Base-by-base conservation (phyloP, 2,797 vertebrate genomes). In the Carapus acus region DNA sequence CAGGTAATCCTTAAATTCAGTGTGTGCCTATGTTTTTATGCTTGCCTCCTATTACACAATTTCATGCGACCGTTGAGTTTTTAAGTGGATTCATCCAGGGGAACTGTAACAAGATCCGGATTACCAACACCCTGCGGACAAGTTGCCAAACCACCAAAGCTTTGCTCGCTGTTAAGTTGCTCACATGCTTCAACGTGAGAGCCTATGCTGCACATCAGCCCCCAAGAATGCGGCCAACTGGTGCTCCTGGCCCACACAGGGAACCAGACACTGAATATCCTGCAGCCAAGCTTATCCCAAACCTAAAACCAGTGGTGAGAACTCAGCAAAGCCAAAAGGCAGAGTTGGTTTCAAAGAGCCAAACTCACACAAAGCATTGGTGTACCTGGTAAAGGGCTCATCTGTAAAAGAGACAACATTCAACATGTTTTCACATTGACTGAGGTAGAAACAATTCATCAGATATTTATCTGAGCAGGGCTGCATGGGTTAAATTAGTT, bases 351-450 rank as follows among this genome's bases (percentile, higher is more conserved):
- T 63, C 14, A 12, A 73, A 33, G 71, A 78, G 66, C 67, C 58
- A 81, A 73, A 79, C 64, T 50, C 39, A 73, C 69, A 74, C 42
- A 72, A 73, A 69, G 42, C 54, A 65, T 47, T 48, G 40, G 45
- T 65, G 65, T 83, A 87, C 84, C 86, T 86, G 81, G 62, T 80
- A 52, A 81, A 79, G 67, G 45, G 52, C 65, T 67, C 65, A 16
- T 76, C 85, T 86, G 83, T 4, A 79, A 80, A 49, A 78, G 55
- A 81, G 77, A 79, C 38, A 33, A 76, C 58, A 69, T 63, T 66
- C 44, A 48, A 66, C 42, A 76, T 29, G 63, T 52, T 70, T 77
- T 80, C 43, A 64, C 47, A 72, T 36, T 34, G 34, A 44, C n/a
- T n/a, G n/a, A n/a, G n/a, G n/a, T n/a, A n/a, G n/a, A n/a, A 42